These are phyloP conservation scores for Pogona vitticeps DNA, from an alignment of 2,113 vertebrate species.

Conservation along the genomic window DNA sequence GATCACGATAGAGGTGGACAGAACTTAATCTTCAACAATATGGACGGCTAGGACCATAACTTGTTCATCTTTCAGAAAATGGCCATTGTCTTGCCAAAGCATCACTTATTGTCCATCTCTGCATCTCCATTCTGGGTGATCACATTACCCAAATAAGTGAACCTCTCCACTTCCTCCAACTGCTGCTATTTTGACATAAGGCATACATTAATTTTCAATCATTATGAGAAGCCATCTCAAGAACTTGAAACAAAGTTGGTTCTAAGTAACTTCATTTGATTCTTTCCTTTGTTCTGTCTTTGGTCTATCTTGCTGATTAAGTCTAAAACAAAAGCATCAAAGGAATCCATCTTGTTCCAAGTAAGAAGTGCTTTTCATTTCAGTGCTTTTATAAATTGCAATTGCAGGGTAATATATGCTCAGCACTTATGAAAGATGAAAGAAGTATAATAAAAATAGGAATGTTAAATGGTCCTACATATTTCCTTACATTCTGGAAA, in stretches of 20 bases:
- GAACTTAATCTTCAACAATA: too few relatives aligned
- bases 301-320: background rate
- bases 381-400: background rate
- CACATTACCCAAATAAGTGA: too few relatives aligned
- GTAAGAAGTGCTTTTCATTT: background rate
- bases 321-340: background rate
- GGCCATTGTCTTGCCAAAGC: too few relatives aligned
- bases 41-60: too few relatives aligned
- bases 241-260: background rate
- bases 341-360: background rate
- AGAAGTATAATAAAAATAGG: background rate
- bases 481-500: background rate
- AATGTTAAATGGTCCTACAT: background rate
- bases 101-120: too few relatives aligned
- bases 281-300: background rate
- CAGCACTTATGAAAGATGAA: background rate
- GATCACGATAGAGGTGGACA: too few relatives aligned
- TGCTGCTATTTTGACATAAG: background rate
- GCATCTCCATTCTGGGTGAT: too few relatives aligned
- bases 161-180: too few relatives aligned
- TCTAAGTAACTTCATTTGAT: background rate
- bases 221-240: background rate
- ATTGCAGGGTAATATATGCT: background rate
- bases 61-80: too few relatives aligned
- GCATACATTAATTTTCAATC: background rate